phyloP scores from a whole-genome alignment of 2,888 invertebrate species.

The Liodrosophila aerea region DNA sequence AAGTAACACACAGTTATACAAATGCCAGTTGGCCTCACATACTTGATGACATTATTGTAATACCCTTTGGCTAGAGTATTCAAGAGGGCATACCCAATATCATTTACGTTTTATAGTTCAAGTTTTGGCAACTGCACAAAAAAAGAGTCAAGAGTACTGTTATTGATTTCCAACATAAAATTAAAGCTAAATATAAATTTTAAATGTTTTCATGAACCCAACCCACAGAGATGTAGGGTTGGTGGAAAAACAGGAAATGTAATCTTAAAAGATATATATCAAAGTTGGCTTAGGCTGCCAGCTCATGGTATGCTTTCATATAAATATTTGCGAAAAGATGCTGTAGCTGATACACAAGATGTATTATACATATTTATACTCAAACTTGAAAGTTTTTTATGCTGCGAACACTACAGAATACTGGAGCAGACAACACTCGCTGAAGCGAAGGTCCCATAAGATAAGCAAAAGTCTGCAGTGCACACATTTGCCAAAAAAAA shows the following conservation, averaged over 20 bases:
- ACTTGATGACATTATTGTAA: no score
- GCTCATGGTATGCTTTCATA: slow-evolving; percentile 11
- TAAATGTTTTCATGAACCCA: no score
- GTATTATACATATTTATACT: slow-evolving; percentile 8
- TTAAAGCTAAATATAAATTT: background rate
- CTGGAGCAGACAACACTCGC: no score
- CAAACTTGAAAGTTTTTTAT: background rate
- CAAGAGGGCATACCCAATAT: background rate
- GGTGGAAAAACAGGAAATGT: no score
- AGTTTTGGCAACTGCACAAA: slow-evolving; percentile 1
- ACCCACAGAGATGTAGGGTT: no score
- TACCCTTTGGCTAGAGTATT: no score
- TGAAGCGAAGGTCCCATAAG: slow-evolving; percentile 33
- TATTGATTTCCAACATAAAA: background rate
- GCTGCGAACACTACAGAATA: no score
- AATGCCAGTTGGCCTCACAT: no score
- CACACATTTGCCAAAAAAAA: slow-evolving; percentile 60
- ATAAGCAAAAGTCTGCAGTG: slow-evolving; percentile 64
- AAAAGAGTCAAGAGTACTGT: background rate
- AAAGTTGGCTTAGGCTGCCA: background rate
- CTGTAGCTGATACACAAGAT: background rate
- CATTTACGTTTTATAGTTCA: slow-evolving; percentile 12
- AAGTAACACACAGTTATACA: no score
- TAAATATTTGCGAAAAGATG: slow-evolving; percentile 21
- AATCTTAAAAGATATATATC: no score